Percentiles rank a stretch among this genome's conserved stretches.
phyloP scores from a whole-genome alignment of 2,888 invertebrate species.

The Psococerastis gibbosa region DNA sequence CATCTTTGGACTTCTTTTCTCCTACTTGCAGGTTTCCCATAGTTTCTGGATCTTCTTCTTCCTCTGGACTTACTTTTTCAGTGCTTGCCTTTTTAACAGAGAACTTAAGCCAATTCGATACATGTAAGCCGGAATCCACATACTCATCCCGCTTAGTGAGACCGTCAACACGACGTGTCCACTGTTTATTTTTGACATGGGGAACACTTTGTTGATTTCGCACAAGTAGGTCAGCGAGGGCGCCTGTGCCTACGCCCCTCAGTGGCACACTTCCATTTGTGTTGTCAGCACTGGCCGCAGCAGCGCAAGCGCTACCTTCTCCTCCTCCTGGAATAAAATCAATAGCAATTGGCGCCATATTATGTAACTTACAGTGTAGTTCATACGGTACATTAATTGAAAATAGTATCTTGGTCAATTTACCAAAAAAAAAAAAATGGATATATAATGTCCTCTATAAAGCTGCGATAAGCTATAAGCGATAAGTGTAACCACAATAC shows the following conservation, averaged over 20 bases:
- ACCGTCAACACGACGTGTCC: neutral
- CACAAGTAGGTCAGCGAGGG: neutral
- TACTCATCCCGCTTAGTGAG: neutral
- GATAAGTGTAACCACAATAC: no score
- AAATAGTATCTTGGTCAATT: no score
- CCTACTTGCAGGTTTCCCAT: constrained; percentile 27
- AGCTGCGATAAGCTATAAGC: no score
- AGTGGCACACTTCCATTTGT: neutral
- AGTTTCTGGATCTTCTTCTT: neutral
- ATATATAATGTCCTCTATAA: no score
- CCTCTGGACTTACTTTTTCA: neutral
- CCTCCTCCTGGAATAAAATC: neutral
- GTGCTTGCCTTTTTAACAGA: neutral
- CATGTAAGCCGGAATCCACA: neutral
- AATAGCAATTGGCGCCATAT: neutral
- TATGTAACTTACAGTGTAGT: no score
- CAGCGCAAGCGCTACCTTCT: neutral
- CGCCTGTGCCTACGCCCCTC: neutral
- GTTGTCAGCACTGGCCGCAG: neutral
- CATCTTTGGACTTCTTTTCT: constrained; percentile 21
- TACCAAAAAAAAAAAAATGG: no score
- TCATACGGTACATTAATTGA: no score
- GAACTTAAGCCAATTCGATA: neutral
- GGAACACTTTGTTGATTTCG: no score
- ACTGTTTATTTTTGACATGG: constrained; percentile 3